Conservation (phyloP, 2,797 vertebrate species). For the Schizopygopsis malacanthus region DNA sequence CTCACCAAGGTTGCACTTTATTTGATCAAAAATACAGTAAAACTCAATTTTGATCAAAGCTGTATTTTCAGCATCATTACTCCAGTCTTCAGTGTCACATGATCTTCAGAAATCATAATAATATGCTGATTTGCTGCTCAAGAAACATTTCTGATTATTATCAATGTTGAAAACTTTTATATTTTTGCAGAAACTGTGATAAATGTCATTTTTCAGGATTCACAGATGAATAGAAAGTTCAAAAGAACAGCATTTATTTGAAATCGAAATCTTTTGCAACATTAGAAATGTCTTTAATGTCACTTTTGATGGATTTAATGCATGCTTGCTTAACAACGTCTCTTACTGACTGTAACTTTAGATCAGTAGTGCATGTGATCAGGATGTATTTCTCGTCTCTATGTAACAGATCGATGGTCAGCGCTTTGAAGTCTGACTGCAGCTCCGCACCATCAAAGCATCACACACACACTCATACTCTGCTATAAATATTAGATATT, state of each 20-base stretch:
- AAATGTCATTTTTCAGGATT: not conserved
- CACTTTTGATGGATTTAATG: not conserved
- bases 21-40: too few relatives aligned
- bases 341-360: not conserved
- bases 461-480: slow-evolving; percentile 67
- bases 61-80: too few relatives aligned
- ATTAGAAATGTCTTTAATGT: not conserved
- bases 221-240: not conserved
- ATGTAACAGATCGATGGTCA: slow-evolving; percentile 68
- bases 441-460: slow-evolving; percentile 68
- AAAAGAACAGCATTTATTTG: not conserved
- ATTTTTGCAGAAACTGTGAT: not conserved
- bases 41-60: too few relatives aligned
- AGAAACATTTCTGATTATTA: too few relatives aligned
- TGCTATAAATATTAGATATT: slow-evolving; percentile 65
- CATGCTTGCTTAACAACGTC: not conserved
- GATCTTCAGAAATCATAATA: too few relatives aligned
- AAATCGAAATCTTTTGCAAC: not conserved
- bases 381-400: slow-evolving; percentile 53
- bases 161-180: too few relatives aligned
- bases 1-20: too few relatives aligned
- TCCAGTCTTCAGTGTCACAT: too few relatives aligned
- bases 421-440: slow-evolving; percentile 65
- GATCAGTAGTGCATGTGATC: not conserved
- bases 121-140: too few relatives aligned